Conservation (phyloP, 2,888 invertebrate genomes). For the Masnerella sp. region DNA sequence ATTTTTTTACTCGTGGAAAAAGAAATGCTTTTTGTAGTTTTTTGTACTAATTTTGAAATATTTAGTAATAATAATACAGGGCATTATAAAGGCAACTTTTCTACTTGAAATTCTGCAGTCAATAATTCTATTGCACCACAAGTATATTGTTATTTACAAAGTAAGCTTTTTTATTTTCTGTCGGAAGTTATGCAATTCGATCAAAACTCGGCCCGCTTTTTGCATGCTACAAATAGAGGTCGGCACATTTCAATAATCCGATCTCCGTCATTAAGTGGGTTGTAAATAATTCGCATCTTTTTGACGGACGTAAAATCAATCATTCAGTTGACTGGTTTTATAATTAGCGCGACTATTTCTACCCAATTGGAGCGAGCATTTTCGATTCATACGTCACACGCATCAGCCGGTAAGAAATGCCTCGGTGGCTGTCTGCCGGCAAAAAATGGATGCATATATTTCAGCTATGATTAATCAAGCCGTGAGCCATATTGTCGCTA, state of each 20-base stretch:
- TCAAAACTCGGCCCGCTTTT: not conserved
- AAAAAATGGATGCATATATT: conserved; percentile 15
- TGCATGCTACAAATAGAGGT: not conserved
- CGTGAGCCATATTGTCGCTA: too few species aligned
- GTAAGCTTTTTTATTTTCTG: not conserved
- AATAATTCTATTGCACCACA: too few species aligned
- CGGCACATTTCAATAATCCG: conserved; percentile 9
- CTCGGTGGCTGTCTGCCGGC: not conserved
- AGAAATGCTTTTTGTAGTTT: too few species aligned
- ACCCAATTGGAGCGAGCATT: conserved; percentile 23
- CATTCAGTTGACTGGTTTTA: conserved; percentile 1
- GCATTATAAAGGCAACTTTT: too few species aligned
- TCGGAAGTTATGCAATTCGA: conserved; percentile 1
- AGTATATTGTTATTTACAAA: too few species aligned
- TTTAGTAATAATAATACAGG: too few species aligned
- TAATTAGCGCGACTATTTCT: conserved; percentile 29
- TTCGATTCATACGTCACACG: conserved; percentile 22
- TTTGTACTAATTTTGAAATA: too few species aligned
- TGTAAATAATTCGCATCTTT: conserved; percentile 15
- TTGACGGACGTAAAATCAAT: conserved; percentile 27
- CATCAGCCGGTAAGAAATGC: conserved; percentile 7
- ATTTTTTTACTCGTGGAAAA: too few species aligned
- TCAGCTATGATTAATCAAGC: conserved; percentile 2
- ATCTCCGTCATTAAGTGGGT: conserved; percentile 1
- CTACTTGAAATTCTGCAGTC: too few species aligned